Evolutionary conservation across 2,113 vertebrate genomes (phyloP).

Genomic region (Empidonax traillii): DNA sequence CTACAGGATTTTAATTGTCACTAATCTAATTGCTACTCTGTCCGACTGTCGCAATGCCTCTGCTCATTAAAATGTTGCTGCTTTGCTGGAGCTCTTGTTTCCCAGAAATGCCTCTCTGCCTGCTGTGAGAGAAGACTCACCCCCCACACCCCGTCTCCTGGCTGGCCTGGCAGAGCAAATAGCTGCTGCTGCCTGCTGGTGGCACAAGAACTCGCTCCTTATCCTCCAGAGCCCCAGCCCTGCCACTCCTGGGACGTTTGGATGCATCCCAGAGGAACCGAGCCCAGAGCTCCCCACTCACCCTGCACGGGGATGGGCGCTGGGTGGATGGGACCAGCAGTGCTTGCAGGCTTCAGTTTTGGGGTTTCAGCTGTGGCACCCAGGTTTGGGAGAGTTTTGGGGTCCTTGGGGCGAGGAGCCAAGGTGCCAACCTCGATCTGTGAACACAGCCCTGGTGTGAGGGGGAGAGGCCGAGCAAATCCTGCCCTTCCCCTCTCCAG

Average conservation of each 20-base stretch:
- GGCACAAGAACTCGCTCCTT: neutral
- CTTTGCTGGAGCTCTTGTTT: constrained; percentile 16
- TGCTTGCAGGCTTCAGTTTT: neutral
- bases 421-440: constrained; percentile 73
- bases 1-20: constrained; percentile 74
- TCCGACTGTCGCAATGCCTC: constrained; percentile 29
- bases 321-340: fast-evolving
- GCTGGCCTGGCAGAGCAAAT: neutral
- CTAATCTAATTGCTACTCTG: constrained; percentile 75
- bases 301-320: constrained; percentile 54
- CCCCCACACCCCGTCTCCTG: neutral
- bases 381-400: neutral
- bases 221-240: neutral
- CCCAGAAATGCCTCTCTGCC: neutral
- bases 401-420: constrained; percentile 39
- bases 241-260: fast-evolving
- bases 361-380: neutral
- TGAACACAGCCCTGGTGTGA: neutral
- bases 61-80: constrained; percentile 66
- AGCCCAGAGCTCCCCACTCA: constrained; percentile 25
- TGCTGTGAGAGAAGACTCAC: neutral
- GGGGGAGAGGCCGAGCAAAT: fast-evolving
- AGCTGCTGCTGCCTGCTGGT: neutral
- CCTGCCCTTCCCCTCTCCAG: neutral
- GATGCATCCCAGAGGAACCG: neutral